A percentile compares a stretch with the other conserved stretches of the same genome.
These are phyloP conservation scores for Anthoscopus minutus DNA, from an alignment of 2,113 vertebrate species.

Conservation along the genomic window DNA sequence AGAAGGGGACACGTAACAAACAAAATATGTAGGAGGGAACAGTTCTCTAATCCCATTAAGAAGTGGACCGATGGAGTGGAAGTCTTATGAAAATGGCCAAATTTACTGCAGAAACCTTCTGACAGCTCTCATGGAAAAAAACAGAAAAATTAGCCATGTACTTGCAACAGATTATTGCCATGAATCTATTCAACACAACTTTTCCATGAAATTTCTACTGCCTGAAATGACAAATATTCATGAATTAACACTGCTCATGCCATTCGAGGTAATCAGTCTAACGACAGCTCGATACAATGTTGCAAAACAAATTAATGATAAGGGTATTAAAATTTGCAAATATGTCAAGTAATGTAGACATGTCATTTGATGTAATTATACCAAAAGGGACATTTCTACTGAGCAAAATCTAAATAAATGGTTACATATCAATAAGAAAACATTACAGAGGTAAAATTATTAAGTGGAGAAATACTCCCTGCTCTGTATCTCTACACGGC, in stretches of 20 bases:
- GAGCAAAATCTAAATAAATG: neutral
- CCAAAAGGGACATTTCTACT: neutral
- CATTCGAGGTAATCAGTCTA: neutral
- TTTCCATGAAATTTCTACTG: neutral
- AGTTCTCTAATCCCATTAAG: neutral
- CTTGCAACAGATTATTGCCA: neutral
- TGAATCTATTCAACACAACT: neutral
- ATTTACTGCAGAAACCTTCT: neutral
- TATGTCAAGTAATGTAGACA: neutral
- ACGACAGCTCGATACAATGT: neutral
- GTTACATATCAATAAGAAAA: neutral
- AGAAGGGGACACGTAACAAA: neutral
- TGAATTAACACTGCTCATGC: neutral
- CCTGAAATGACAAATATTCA: neutral
- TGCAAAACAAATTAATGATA: slow-evolving; percentile 7
- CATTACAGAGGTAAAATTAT: neutral
- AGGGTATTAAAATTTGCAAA: neutral
- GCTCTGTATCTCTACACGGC: neutral
- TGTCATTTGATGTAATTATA: neutral
- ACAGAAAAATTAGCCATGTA: neutral
- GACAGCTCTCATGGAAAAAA: neutral
- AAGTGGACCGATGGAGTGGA: neutral
- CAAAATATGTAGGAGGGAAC: neutral
- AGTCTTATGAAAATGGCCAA: neutral
- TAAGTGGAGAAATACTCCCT: neutral